Evolutionary conservation across 2,888 invertebrate genomes (phyloP).

Genomic region (Mycalesis mineus): DNA sequence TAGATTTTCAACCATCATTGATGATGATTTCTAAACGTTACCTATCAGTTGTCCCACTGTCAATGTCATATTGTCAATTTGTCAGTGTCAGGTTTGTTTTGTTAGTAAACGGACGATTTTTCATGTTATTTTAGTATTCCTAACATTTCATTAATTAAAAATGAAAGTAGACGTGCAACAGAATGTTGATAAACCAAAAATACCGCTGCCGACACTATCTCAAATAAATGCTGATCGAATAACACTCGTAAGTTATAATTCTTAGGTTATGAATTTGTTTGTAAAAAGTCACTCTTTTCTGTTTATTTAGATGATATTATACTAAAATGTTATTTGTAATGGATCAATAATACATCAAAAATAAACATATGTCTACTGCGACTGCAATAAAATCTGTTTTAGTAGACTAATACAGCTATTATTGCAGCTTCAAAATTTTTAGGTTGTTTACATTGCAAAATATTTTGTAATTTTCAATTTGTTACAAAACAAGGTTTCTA

Average conservation of each 20-base stretch:
- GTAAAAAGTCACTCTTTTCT: conserved; percentile 7
- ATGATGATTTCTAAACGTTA: conserved; percentile 4
- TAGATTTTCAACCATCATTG: too few species aligned
- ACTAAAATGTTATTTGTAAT: neutral
- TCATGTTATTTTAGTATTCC: conserved; percentile 9
- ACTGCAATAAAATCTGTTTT: neutral
- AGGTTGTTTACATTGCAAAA: conserved; percentile 22
- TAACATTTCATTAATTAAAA: conserved; percentile 26
- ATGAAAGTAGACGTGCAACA: conserved; percentile 58
- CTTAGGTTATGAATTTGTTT: conserved; percentile 43
- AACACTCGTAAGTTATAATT: conserved; percentile 82
- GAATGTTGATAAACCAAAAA: conserved; percentile 65
- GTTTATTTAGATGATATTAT: neutral
- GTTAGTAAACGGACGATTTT: conserved; percentile 27
- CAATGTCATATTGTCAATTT: conserved; percentile 19
- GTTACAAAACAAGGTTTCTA: neutral
- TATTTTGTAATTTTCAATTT: conserved; percentile 9
- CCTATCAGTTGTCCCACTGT: neutral
- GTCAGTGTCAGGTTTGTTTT: conserved; percentile 20
- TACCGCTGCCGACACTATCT: conserved; percentile 87
- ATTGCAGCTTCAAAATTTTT: conserved; percentile 4
- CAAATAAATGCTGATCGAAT: conserved; percentile 94
- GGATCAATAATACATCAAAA: neutral
- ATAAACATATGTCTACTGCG: neutral
- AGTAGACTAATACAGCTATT: neutral